Evolutionary conservation across 1,140 invertebrate species (phyloP).

Genomic region (Tachypleus tridentatus): DNA sequence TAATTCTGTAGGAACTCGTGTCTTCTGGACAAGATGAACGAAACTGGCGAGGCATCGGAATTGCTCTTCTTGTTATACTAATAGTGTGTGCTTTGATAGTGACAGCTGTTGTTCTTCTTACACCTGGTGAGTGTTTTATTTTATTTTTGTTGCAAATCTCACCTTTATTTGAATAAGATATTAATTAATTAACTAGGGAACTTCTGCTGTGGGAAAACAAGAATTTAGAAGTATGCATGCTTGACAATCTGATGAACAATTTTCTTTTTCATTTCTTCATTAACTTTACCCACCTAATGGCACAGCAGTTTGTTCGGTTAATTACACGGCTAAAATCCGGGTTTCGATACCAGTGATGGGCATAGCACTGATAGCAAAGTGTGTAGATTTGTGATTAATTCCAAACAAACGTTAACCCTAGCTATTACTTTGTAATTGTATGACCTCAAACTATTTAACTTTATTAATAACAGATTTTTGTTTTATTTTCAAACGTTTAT

Average conservation of each 20-base stretch:
- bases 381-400: too few species aligned
- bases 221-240: background rate
- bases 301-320: background rate
- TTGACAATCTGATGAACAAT: too few species aligned
- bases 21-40: constrained; percentile 59
- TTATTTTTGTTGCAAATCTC: background rate
- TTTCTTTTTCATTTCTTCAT: background rate
- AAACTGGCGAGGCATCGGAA: constrained; percentile 83
- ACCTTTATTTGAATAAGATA: background rate
- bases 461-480: too few species aligned
- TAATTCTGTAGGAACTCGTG: constrained; percentile 50
- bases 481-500: too few species aligned
- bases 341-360: too few species aligned
- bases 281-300: background rate
- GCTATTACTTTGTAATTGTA: too few species aligned
- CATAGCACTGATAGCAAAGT: too few species aligned
- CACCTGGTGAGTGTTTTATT: constrained; percentile 35
- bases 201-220: background rate
- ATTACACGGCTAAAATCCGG: background rate
- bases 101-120: constrained; percentile 73
- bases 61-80: constrained; percentile 72
- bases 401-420: too few species aligned
- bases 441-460: too few species aligned
- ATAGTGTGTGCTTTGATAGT: constrained; percentile 71
- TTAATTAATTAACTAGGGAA: background rate